Evolutionary conservation across 2,888 invertebrate species (phyloP), one percentile per base, ranked within the genome.

Genomic region (Amblyjoppa proteus): DNA sequence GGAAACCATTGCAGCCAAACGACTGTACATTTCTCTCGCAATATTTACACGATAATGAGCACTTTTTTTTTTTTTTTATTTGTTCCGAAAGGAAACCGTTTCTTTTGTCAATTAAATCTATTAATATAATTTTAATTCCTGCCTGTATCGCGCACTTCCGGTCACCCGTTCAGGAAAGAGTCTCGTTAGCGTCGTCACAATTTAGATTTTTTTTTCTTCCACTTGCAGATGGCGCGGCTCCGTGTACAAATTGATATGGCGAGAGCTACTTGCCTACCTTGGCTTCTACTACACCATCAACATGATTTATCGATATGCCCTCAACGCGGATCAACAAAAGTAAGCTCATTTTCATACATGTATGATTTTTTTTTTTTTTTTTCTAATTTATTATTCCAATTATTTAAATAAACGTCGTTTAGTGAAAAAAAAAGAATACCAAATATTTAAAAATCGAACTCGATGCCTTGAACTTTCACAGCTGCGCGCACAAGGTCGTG

Each of bases 231-330:
- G 99, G 99, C 96, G 97, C 93, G 98, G 98, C 91, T 98, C 98
- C 94, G 98, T 99, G 61, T 99, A 99, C 96, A 99, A 99, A 96
- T 95, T 99, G 94, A 97, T 99, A 88, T 99, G 98, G 98, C 96
- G 98, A 91, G 99, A 99, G 95, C 95, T 98, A 88, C 94, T 98
- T 92, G 97, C 98, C 81, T 99, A 98, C 95, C 96, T 98, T 93
- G 95, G 96, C 90, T 94, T 98, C 89, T 99, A 98, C 95, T 97
- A 97, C 95, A 95, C 96, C 90, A 97, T 99, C 93, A 98, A 98
- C 95, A 95, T 98, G 90, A 95, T 97, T 89, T 99, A 99, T 95
- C 96, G 98, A 94, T 97, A 96, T 94, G 97, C 96, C 70, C 95
- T 98, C 93, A 97, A 96, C 92, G 96, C 96, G 89, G 95, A 96